Percentiles rank a stretch among this genome's conserved stretches.
These are phyloP conservation scores for Dicycla oo DNA, from an alignment of 2,888 invertebrate genomes.

Conservation along the genomic window DNA sequence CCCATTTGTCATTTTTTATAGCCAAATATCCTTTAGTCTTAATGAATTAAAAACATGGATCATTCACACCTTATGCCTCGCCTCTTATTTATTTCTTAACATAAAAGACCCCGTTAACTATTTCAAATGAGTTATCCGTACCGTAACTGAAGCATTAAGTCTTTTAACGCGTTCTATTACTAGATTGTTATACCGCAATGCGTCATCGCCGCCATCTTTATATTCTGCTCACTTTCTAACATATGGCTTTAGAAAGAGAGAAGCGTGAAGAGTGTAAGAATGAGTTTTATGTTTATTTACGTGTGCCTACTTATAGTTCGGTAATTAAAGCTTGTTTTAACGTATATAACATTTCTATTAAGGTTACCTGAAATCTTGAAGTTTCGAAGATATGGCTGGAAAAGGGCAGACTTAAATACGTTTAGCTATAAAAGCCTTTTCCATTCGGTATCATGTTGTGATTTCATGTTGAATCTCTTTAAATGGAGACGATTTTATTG, in stretches of 20 bases:
- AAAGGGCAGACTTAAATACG: slow-evolving; percentile 4
- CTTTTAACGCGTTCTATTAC: slow-evolving; percentile 74
- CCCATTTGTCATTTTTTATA: slow-evolving; percentile 46
- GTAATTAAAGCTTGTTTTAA: slow-evolving; percentile 67
- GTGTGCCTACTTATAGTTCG: slow-evolving; percentile 70
- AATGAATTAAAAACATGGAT: slow-evolving; percentile 58
- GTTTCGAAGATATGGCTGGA: not conserved
- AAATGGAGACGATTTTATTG: slow-evolving; percentile 9
- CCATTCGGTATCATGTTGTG: not conserved
- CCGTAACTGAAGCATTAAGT: slow-evolving; percentile 66
- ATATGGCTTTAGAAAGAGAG: slow-evolving; percentile 64
- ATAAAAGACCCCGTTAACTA: slow-evolving; percentile 61
- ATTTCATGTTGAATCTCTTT: not conserved
- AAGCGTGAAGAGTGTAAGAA: slow-evolving; percentile 64
- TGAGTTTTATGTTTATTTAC: slow-evolving; percentile 77
- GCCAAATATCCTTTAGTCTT: slow-evolving; percentile 35
- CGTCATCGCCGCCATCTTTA: slow-evolving; percentile 70
- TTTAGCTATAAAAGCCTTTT: slow-evolving; percentile 3
- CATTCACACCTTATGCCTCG: slow-evolving; percentile 47
- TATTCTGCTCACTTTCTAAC: slow-evolving; percentile 71
- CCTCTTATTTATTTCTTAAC: slow-evolving; percentile 48
- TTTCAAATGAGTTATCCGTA: slow-evolving; percentile 65
- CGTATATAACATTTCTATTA: slow-evolving; percentile 21
- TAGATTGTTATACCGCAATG: slow-evolving; percentile 72
- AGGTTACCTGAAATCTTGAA: not conserved